Conservation (phyloP, 37 sponge, comb jelly and placozoan genomes). For the Aplysina aerophoba region DNA sequence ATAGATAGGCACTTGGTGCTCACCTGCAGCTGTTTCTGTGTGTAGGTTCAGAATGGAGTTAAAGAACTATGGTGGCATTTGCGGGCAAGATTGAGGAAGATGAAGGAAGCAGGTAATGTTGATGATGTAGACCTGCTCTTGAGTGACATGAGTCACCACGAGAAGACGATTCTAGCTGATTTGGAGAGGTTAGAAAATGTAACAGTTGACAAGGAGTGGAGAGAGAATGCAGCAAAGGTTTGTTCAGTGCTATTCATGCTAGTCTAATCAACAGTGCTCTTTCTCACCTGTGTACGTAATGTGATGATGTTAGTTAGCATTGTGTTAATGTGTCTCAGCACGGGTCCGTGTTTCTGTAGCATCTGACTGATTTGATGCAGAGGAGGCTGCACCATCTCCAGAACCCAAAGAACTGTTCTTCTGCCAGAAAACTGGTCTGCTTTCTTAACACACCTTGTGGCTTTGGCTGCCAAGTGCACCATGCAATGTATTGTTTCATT, state of each 20-base stretch:
- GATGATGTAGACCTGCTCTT: neutral
- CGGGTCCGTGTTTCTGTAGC: conserved; percentile 13
- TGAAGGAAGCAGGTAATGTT: neutral
- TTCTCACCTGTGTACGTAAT: too few species aligned
- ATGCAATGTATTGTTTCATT: conserved; percentile 76
- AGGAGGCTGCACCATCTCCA: conserved; percentile 53
- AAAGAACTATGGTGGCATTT: conserved; percentile 72
- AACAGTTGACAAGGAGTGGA: neutral
- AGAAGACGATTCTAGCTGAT: conserved; percentile 24
- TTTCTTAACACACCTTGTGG: conserved; percentile 70
- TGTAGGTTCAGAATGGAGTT: conserved; percentile 41
- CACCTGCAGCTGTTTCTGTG: too few species aligned
- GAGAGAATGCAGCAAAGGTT: too few species aligned
- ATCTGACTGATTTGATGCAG: conserved; percentile 37
- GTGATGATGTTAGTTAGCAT: too few species aligned
- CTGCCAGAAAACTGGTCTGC: conserved; percentile 70
- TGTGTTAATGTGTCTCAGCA: neutral
- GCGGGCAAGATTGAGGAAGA: conserved; percentile 25
- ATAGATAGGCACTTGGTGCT: too few species aligned
- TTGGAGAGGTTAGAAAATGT: conserved; percentile 49
- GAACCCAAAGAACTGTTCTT: conserved; percentile 58
- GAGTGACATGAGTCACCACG: conserved; percentile 23
- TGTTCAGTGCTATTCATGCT: too few species aligned
- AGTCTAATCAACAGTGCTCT: too few species aligned
- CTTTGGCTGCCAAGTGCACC: conserved; percentile 89